Evolutionary conservation across 2,113 vertebrate species (phyloP).

Genomic region (Pagrus major): DNA sequence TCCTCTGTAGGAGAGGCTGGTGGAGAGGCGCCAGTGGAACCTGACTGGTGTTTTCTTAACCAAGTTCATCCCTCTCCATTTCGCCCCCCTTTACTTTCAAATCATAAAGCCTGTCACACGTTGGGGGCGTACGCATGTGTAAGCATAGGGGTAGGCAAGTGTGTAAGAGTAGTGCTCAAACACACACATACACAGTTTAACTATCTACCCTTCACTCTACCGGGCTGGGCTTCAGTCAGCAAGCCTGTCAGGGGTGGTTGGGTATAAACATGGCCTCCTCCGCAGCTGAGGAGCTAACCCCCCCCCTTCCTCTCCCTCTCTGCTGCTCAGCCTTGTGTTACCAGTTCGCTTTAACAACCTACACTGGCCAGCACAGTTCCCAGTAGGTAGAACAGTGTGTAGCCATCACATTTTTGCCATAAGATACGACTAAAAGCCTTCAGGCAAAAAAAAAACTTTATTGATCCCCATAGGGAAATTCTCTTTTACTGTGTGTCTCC

Average conservation of each 20-base stretch:
- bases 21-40: constrained; percentile 76
- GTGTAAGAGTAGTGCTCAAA: constrained; percentile 20
- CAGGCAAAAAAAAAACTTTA: constrained; percentile 52
- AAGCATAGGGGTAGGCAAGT: constrained; percentile 39
- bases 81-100: constrained; percentile 63
- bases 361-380: constrained; percentile 53
- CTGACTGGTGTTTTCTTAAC: constrained; percentile 79
- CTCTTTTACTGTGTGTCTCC: constrained; percentile 40
- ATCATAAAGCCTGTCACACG: constrained; percentile 63
- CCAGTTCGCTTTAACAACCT: constrained; percentile 71
- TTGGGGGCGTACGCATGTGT: constrained; percentile 37
- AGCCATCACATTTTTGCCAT: constrained; percentile 57
- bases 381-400: constrained; percentile 61
- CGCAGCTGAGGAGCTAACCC: constrained; percentile 19
- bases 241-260: constrained; percentile 60
- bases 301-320: constrained; percentile 4
- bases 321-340: constrained; percentile 71
- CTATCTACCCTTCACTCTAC: constrained; percentile 39
- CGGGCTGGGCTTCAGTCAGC: constrained; percentile 51
- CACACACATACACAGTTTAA: constrained; percentile 8
- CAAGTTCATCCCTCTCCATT: constrained; percentile 79
- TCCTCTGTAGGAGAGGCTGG: constrained; percentile 60
- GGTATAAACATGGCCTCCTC: constrained; percentile 66
- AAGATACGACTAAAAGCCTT: constrained; percentile 61
- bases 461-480: constrained; percentile 55